Base-by-base conservation (phyloP, 1,140 invertebrate species). In the Penaeus japonicus region DNA sequence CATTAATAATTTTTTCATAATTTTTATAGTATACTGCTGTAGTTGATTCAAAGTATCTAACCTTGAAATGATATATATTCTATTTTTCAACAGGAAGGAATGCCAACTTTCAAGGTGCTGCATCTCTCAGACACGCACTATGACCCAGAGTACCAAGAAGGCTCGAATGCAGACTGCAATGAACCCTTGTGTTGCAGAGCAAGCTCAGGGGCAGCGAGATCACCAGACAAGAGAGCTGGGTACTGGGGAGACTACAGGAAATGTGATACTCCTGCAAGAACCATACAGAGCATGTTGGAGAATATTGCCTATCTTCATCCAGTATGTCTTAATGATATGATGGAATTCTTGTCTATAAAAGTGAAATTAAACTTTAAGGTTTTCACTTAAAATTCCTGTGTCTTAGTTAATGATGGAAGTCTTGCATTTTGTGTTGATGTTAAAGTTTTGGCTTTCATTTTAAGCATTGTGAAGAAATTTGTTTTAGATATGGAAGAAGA, bases 111-210 rank as follows among this genome's bases (percentile, higher is more conserved):
- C 91, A 97, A 97, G 94, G 97, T 98, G 7, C 93, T 99, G 7
- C 97, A 99, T 91, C 95, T 99, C 77, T 98, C 97, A 0, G 97
- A 98, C 92, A 98, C 97, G 0, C 97, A 98, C 92, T 97, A 96
- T 91, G 97, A 99, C 93, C 97, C 96, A 0, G 96, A 97, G 91
- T 98, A 99, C 91, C 95, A 95, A 85, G 96, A 97, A 94, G 97
- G 96, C 85, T 95, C 96, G 4, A 97, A 98, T 92, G 97, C 97
- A 0, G 96, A 97, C 85, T 99, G 97, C 92, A 95, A 96, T 89
- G 97, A 98, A 92, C 97, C 97, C 0, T 92, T 98, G 1, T 98
- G 97, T 91, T 98, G 97, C 92, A 94, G 97, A 35, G 85, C 83
- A 17, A 73, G 47, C 32, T 90, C 89, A 22, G 89, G 89, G 7